phyloP scores from a whole-genome alignment of 2,113 vertebrate genomes.

The Panthera leo region DNA sequence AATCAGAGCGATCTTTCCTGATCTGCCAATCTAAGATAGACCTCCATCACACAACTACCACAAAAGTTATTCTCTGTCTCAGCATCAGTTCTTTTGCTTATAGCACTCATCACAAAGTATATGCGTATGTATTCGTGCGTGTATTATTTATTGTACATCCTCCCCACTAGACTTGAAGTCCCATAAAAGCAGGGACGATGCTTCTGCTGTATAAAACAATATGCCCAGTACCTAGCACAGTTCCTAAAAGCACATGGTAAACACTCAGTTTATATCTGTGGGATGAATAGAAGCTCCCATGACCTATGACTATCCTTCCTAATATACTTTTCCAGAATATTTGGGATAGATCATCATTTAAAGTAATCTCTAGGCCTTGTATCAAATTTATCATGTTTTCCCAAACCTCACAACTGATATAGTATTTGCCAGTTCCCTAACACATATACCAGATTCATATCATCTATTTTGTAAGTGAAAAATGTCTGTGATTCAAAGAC shows the following conservation, averaged over 20 bases:
- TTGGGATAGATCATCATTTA: background rate
- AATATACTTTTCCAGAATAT: background rate
- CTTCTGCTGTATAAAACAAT: background rate
- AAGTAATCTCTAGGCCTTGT: background rate
- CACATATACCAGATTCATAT: background rate
- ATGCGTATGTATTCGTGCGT: too few species aligned
- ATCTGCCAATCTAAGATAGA: background rate
- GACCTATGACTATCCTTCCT: background rate
- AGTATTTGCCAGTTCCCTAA: background rate
- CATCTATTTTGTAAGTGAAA: slow-evolving; percentile 18
- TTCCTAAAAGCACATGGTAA: background rate
- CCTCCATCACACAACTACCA: background rate
- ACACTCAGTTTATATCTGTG: background rate
- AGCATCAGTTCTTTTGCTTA: background rate
- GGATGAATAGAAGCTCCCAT: background rate
- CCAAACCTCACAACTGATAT: background rate
- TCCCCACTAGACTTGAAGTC: background rate
- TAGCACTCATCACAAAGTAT: background rate
- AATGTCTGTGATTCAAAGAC: background rate
- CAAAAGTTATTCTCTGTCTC: background rate
- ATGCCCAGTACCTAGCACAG: background rate
- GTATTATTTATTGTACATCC: background rate
- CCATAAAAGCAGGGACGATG: background rate
- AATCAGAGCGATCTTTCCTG: background rate
- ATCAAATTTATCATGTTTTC: background rate